Evolutionary conservation across 1,140 invertebrate species (phyloP).

Genomic region (Augochlora pura): DNA sequence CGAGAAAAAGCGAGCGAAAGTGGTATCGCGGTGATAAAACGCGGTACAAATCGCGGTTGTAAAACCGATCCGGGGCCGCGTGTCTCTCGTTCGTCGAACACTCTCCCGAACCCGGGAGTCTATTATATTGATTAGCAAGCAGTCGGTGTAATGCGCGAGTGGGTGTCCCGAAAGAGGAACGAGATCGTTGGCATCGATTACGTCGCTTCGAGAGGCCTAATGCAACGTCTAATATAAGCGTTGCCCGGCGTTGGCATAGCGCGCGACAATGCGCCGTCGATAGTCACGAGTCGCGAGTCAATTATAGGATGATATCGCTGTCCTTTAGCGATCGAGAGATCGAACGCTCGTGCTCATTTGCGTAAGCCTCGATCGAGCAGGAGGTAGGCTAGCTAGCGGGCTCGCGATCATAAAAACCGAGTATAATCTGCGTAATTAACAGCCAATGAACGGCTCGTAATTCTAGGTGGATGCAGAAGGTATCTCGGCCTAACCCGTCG

Average conservation of each 20-base stretch:
- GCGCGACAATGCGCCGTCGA: background rate
- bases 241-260: background rate
- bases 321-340: slow-evolving; percentile 11
- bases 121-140: slow-evolving; percentile 4
- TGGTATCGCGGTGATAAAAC: background rate
- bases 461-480: slow-evolving; percentile 39
- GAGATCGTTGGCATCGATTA: slow-evolving; percentile 6
- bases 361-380: slow-evolving; percentile 33
- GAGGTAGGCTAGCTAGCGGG: slow-evolving; percentile 31
- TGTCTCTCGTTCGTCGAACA: background rate
- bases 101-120: background rate
- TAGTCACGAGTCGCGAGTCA: slow-evolving; percentile 27
- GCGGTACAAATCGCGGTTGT: background rate
- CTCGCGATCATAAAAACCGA: slow-evolving; percentile 49
- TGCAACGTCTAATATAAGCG: slow-evolving; percentile 38
- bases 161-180: slow-evolving; percentile 12
- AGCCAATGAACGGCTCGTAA: slow-evolving; percentile 39
- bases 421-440: slow-evolving; percentile 60
- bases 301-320: slow-evolving; percentile 41
- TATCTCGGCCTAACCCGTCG: slow-evolving; percentile 53
- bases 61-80: background rate
- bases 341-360: slow-evolving; percentile 39
- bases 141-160: background rate
- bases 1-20: background rate
- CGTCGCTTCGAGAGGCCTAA: background rate